These are phyloP conservation scores for Periplaneta americana DNA, from an alignment of 1,140 invertebrate genomes.

Conservation along the genomic window DNA sequence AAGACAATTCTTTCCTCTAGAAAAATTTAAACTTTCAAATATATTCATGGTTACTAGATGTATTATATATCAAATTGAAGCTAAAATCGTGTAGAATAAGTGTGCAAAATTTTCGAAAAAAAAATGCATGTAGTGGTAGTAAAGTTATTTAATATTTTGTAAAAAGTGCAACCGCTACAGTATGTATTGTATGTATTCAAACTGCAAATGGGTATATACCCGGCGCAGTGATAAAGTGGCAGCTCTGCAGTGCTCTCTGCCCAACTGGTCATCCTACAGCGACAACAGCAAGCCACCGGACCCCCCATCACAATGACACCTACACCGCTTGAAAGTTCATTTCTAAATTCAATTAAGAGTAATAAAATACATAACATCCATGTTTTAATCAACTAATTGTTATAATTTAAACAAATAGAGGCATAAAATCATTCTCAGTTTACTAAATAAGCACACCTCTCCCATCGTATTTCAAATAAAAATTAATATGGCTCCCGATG, in stretches of 20 bases:
- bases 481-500: slow-evolving; percentile 20
- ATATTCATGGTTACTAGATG: no score
- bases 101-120: no score
- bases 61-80: no score
- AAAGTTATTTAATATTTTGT: no score
- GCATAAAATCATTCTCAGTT: slow-evolving; percentile 10
- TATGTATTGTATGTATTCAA: no score
- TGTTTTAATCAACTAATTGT: not conserved
- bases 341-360: not conserved
- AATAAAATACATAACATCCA: not conserved
- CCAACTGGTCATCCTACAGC: slow-evolving; percentile 75
- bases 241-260: slow-evolving; percentile 79
- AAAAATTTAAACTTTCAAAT: no score
- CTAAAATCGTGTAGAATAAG: no score
- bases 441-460: slow-evolving; percentile 21
- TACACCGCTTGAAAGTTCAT: not conserved
- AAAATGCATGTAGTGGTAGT: no score
- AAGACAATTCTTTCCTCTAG: no score
- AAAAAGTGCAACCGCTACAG: no score
- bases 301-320: not conserved
- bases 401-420: slow-evolving; percentile 1
- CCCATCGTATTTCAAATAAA: slow-evolving; percentile 21
- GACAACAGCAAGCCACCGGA: not conserved
- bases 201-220: no score
- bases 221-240: no score